Evolutionary conservation across 2,888 invertebrate genomes (phyloP).

Genomic region (Agrilus mali): DNA sequence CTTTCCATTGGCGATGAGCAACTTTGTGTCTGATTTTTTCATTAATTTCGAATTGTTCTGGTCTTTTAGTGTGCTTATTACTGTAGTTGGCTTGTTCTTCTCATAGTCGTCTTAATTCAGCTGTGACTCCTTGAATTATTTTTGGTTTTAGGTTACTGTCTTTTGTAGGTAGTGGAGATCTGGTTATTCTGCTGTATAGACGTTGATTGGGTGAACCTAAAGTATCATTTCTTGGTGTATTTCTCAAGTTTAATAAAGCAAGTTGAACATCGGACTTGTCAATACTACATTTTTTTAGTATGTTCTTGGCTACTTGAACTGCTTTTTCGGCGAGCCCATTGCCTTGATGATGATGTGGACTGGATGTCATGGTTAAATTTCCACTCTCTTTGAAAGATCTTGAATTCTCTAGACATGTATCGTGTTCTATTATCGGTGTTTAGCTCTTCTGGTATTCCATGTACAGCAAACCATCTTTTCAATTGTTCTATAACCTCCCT

Average conservation of each 20-base stretch:
- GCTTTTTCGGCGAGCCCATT: conserved; percentile 2
- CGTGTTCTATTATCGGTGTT: conserved; percentile 5
- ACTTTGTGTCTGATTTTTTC: neutral
- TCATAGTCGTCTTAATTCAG: neutral
- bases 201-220: conserved; percentile 3
- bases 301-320: conserved; percentile 1
- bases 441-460: conserved; percentile 5
- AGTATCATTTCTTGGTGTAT: conserved; percentile 1
- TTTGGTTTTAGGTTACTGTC: neutral
- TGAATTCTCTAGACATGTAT: conserved; percentile 4
- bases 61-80: neutral
- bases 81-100: neutral
- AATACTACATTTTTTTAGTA: conserved; percentile 1
- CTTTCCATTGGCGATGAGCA: neutral
- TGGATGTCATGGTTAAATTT: conserved; percentile 1
- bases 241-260: neutral
- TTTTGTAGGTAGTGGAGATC: neutral
- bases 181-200: neutral
- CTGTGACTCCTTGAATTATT: neutral
- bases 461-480: conserved; percentile 4
- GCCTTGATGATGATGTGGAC: conserved; percentile 5
- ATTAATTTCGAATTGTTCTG: neutral
- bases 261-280: conserved; percentile 3
- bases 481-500: conserved; percentile 4
- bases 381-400: conserved; percentile 1